A percentile compares a stretch with the other conserved stretches of the same genome.
These are phyloP conservation scores for Adrianichthys oophorus DNA, from an alignment of 2,797 vertebrate species.

Conservation along the genomic window DNA sequence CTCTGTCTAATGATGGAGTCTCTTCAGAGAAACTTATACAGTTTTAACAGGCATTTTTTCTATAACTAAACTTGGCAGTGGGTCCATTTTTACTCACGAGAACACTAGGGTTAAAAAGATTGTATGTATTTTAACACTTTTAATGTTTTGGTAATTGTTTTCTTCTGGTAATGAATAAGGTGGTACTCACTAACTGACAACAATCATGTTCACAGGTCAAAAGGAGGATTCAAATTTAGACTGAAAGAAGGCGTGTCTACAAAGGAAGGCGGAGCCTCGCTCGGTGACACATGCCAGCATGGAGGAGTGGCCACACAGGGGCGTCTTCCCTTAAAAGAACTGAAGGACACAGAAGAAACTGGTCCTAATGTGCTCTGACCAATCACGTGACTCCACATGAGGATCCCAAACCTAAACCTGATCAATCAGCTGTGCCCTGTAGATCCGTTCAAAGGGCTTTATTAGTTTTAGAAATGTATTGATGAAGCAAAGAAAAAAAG, in stretches of 20 bases:
- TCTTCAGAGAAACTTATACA: too few species aligned
- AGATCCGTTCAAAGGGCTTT: too few species aligned
- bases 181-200: not conserved
- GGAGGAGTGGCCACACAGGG: slow-evolving; percentile 13
- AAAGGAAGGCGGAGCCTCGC: not conserved
- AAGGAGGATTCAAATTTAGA: not conserved
- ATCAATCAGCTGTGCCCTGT: too few species aligned
- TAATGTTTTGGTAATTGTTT: not conserved
- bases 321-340: slow-evolving; percentile 41
- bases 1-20: too few species aligned
- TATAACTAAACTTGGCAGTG: too few species aligned
- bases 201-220: slow-evolving; percentile 31
- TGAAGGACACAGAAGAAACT: slow-evolving; percentile 46
- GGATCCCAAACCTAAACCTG: not conserved
- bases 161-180: not conserved
- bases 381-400: not conserved
- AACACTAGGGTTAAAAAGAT: not conserved
- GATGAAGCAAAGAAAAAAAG: too few species aligned
- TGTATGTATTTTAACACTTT: too few species aligned
- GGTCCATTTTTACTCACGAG: too few species aligned
- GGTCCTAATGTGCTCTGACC: slow-evolving; percentile 65
- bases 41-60: too few species aligned
- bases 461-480: too few species aligned
- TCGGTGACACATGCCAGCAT: not conserved
- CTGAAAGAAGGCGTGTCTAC: slow-evolving; percentile 3